phyloP scores from a whole-genome alignment of 2,113 vertebrate genomes.

The Erpornis zantholeuca region DNA sequence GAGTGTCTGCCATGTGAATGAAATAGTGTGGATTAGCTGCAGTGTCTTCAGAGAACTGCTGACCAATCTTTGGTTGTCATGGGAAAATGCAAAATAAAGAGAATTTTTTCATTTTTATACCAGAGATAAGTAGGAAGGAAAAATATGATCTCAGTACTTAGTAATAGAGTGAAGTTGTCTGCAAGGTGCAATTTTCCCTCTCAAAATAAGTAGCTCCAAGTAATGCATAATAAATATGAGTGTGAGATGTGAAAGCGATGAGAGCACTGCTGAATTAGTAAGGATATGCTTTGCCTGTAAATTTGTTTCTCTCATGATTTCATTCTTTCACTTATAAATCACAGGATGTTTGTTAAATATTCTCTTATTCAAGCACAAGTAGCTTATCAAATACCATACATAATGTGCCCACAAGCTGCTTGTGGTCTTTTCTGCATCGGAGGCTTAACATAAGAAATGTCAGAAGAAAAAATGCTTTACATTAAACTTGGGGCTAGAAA shows the following conservation, averaged over 20 bases:
- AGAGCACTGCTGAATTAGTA: background rate
- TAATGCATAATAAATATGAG: background rate
- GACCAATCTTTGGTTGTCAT: background rate
- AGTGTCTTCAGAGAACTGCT: background rate
- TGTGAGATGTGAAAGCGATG: background rate
- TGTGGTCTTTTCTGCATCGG: background rate
- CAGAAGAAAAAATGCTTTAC: background rate
- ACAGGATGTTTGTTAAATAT: background rate
- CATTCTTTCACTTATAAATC: constrained; percentile 3
- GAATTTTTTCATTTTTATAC: background rate
- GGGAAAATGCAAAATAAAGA: background rate
- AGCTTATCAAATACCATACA: background rate
- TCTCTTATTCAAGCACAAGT: background rate
- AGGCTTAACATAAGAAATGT: background rate
- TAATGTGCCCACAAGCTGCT: background rate
- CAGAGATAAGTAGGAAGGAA: background rate
- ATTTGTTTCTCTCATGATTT: constrained; percentile 1
- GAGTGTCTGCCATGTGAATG: background rate
- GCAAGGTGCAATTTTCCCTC: background rate
- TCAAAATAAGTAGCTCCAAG: background rate
- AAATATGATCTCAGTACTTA: background rate
- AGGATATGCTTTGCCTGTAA: background rate
- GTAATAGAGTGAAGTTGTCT: background rate
- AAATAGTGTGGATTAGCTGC: background rate
- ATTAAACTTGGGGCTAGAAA: background rate